Evolutionary conservation across 2,888 invertebrate genomes (phyloP), one percentile per base, ranked within the genome.

Genomic region (Nipponacmea schrenckii): DNA sequence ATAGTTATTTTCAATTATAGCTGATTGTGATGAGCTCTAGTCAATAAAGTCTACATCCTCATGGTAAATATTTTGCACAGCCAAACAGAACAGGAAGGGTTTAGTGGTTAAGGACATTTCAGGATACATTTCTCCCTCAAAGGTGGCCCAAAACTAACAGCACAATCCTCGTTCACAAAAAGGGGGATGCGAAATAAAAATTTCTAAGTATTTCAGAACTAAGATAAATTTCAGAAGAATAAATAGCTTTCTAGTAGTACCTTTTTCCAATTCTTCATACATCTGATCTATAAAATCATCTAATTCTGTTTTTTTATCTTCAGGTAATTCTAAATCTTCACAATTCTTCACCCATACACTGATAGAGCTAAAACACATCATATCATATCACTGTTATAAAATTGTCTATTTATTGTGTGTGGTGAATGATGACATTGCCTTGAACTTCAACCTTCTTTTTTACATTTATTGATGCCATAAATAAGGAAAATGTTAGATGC

Each of bases 341-440:
- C 94, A 93, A 81, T 93, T 93, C 81, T 93, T 93, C 4, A 94
- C 95, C 96, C 97, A 98, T 80, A 93, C 92, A 26, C 95, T 94
- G 67, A 97, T 91, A 0, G 96, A 93, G 87, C 96, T 96, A 77
- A 2, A 73, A 75, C 39, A 17, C 50, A 70, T 68, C 7, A 46
- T 5, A 64, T 24, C 1, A 7, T 12, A 20, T 15, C 12, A 48
- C 50, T 15, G 14, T 48, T 17, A 48, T n/a, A n/a, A n/a, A n/a
- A n/a, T n/a, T n/a, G n/a, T n/a, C n/a, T n/a, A n/a, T n/a, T n/a
- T n/a, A n/a, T n/a, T n/a, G n/a, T 31, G 31, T 31, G 5, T 31
- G 31, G 5, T 3, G 31, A 31, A 31, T 31, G 2, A 3, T 31
- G 31, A 31, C 31, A 31, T 31, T 31, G 2, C 31, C 31, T 31